phyloP scores from a whole-genome alignment of 2,888 invertebrate genomes.

The Amiota minor region DNA sequence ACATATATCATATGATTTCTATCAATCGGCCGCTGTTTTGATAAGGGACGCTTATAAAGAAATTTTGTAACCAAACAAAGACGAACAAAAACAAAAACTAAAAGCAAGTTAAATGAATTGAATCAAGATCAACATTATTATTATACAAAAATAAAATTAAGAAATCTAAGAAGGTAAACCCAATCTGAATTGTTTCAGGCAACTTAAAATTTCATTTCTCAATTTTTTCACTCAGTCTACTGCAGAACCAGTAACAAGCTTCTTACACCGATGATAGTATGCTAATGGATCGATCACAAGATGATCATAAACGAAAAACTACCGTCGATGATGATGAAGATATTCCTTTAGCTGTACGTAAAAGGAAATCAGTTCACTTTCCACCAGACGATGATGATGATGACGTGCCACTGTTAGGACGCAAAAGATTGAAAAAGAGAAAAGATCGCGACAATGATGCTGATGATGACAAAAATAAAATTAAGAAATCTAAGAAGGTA shows the following conservation, averaged over 20 bases:
- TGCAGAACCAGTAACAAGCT: too few relatives aligned
- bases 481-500: constrained; percentile 75
- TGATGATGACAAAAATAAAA: constrained; percentile 75
- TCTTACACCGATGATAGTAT: constrained; percentile 70
- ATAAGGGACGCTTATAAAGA: too few relatives aligned
- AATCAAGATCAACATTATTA: constrained; percentile 2
- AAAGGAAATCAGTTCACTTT: constrained; percentile 43
- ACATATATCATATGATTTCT: too few relatives aligned
- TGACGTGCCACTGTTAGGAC: constrained; percentile 72
- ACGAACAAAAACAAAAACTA: neutral
- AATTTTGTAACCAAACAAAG: too few relatives aligned
- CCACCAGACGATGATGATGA: constrained; percentile 75
- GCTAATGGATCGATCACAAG: constrained; percentile 38
- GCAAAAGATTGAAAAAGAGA: constrained; percentile 76
- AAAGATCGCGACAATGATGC: constrained; percentile 76
- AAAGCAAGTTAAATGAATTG: neutral
- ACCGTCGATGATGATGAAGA: constrained; percentile 82
- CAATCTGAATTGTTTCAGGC: too few relatives aligned
- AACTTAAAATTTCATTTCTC: too few relatives aligned
- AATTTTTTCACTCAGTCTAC: too few relatives aligned
- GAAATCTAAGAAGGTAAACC: too few relatives aligned
- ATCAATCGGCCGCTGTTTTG: too few relatives aligned
- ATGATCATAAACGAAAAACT: constrained; percentile 51
- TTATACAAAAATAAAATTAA: neutral
- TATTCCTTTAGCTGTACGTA: constrained; percentile 80